Conservation (phyloP, 2,888 invertebrate species). For the Elegia similella region DNA sequence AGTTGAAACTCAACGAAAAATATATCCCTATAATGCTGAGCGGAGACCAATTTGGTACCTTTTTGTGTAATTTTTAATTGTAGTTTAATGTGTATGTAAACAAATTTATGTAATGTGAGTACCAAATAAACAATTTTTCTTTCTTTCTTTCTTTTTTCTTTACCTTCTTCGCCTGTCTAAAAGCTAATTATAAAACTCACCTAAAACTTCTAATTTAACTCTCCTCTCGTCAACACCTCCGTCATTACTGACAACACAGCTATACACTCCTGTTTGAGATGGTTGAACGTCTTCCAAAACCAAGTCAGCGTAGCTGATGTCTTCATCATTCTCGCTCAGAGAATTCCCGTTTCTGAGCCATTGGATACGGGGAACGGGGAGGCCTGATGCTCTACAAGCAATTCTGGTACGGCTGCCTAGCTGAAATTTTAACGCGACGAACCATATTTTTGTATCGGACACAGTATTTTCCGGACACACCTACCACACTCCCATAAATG, state of each 20-base stretch:
- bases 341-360: constrained; percentile 79
- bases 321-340: constrained; percentile 39
- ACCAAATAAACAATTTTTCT: too few species aligned
- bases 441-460: too few species aligned
- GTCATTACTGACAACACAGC: constrained; percentile 79
- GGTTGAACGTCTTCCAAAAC: constrained; percentile 41
- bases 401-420: constrained; percentile 51
- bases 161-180: too few species aligned
- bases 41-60: too few species aligned
- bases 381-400: constrained; percentile 80
- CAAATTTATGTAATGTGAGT: too few species aligned
- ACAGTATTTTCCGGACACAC: too few species aligned
- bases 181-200: constrained; percentile 48
- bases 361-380: constrained; percentile 78
- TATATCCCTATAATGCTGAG: too few species aligned
- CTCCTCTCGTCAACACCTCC: constrained; percentile 67
- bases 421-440: constrained; percentile 37
- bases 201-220: constrained; percentile 62
- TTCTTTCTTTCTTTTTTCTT: too few species aligned
- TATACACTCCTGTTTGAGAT: constrained; percentile 72
- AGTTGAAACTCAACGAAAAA: too few species aligned
- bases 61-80: too few species aligned
- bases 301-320: constrained; percentile 56
- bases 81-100: too few species aligned
- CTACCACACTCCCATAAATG: too few species aligned